Conservation (phyloP, 2,113 vertebrate genomes). For the Malurus melanocephalus region DNA sequence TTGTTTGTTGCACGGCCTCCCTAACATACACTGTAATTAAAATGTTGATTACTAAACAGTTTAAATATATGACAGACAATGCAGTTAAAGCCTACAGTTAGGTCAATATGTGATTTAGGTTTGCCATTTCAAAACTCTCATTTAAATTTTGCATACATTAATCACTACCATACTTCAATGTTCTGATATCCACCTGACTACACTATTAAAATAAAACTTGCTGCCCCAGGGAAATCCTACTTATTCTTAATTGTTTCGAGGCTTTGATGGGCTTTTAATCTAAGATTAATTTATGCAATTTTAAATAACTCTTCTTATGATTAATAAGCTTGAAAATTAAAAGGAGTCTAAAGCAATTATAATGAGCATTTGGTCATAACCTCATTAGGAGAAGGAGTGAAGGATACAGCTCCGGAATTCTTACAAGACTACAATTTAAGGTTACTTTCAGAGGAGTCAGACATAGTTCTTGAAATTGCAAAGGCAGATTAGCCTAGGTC, state of each 20-base stretch:
- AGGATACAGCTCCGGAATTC: slow-evolving; percentile 80
- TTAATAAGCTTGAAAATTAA: slow-evolving; percentile 99
- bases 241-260: slow-evolving; percentile 99
- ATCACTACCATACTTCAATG: slow-evolving; percentile 92
- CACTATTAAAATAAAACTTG: slow-evolving; percentile 91
- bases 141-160: slow-evolving; percentile 96
- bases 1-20: slow-evolving; percentile 68
- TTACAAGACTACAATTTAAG: slow-evolving; percentile 82
- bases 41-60: slow-evolving; percentile 78
- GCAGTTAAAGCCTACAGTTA: slow-evolving; percentile 76
- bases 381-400: slow-evolving; percentile 91
- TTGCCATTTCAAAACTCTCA: slow-evolving; percentile 86
- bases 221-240: slow-evolving; percentile 96
- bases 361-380: slow-evolving; percentile 97
- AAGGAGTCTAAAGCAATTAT: slow-evolving; percentile 99
- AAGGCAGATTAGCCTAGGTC: slow-evolving; percentile 81
- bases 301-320: slow-evolving; percentile 99
- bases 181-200: slow-evolving; percentile 96
- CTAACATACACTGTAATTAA: slow-evolving; percentile 70
- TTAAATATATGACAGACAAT: slow-evolving; percentile 78
- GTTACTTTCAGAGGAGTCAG: slow-evolving; percentile 79
- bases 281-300: slow-evolving; percentile 99
- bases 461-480: slow-evolving; percentile 72
- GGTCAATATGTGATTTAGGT: slow-evolving; percentile 86
- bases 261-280: slow-evolving; percentile 98